phyloP scores from a whole-genome alignment of 2,888 invertebrate genomes.

The Eumacrocentrus americanus region DNA sequence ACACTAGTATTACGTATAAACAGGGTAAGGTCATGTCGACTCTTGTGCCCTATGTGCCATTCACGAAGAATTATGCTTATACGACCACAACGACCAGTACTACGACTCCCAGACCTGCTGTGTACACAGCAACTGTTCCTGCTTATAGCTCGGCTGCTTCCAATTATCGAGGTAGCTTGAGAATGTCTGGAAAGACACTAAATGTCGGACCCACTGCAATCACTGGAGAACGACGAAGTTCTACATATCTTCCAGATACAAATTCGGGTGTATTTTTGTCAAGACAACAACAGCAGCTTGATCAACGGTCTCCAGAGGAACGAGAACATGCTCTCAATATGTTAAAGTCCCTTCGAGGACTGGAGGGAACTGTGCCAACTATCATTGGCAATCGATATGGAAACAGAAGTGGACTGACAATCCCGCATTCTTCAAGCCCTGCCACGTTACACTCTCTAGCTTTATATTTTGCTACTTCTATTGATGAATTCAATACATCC shows the following conservation, averaged over 20 bases:
- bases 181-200: conserved; percentile 11
- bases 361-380: conserved; percentile 64
- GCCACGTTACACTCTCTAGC: conserved; percentile 80
- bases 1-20: conserved; percentile 52
- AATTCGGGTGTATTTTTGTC: conserved; percentile 36
- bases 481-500: conserved; percentile 62
- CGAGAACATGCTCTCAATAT: conserved; percentile 74
- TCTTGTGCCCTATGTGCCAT: conserved; percentile 54
- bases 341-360: conserved; percentile 70
- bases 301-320: conserved; percentile 59
- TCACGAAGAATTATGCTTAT: conserved; percentile 55
- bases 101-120: conserved; percentile 44
- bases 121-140: conserved; percentile 52
- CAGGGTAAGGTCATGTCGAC: conserved; percentile 54
- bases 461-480: conserved; percentile 78
- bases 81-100: conserved; percentile 40
- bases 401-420: conserved; percentile 69
- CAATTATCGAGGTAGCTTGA: conserved; percentile 26
- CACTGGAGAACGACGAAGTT: conserved; percentile 37
- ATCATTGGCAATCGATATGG: conserved; percentile 53
- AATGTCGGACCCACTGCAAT: conserved; percentile 31
- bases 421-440: conserved; percentile 77
- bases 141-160: conserved; percentile 41
- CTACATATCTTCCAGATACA: conserved; percentile 47
- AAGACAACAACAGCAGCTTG: conserved; percentile 14